Percentiles rank a stretch among this genome's conserved stretches.
Evolutionary conservation across 2,113 vertebrate species (phyloP).

Genomic region (Sebastes fasciatus): DNA sequence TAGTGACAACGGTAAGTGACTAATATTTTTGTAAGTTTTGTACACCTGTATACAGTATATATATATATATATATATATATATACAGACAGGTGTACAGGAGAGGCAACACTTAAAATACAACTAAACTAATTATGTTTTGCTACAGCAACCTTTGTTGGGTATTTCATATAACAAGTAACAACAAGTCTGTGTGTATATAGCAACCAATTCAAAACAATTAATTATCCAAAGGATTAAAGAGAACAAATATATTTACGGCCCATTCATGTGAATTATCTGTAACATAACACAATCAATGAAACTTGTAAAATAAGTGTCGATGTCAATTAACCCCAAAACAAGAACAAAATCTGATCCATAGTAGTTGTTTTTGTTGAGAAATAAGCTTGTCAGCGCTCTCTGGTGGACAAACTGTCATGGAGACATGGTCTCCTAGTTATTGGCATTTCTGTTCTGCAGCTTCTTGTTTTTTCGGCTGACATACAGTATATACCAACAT

Average conservation of each 20-base stretch:
- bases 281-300: neutral
- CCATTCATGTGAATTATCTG: neutral
- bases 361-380: neutral
- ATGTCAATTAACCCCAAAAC: neutral
- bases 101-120: no score
- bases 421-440: neutral
- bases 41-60: neutral
- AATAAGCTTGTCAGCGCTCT: neutral
- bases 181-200: neutral
- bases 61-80: no score
- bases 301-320: neutral
- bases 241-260: neutral
- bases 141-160: no score
- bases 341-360: neutral
- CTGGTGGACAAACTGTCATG: conserved; percentile 1
- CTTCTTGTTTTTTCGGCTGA: neutral
- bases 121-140: neutral
- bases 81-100: neutral
- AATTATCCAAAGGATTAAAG: neutral
- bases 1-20: neutral
- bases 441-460: neutral
- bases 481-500: neutral
- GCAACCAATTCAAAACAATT: neutral
- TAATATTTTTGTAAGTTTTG: neutral
- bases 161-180: neutral